phyloP scores from a whole-genome alignment of 2,797 vertebrate genomes.

The Cygnus olor region DNA sequence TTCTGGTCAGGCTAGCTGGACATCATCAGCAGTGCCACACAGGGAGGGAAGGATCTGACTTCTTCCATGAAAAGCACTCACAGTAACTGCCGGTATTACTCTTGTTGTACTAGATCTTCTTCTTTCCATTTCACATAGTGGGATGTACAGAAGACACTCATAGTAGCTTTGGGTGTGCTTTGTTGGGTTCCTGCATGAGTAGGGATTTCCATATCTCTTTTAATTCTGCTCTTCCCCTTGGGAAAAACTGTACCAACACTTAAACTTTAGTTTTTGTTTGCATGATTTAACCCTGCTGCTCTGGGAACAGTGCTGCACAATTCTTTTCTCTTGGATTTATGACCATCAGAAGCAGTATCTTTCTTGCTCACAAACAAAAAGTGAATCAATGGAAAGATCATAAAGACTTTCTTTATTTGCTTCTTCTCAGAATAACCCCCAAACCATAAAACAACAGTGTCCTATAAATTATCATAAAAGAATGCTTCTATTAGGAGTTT shows the following conservation, averaged over 20 bases:
- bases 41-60: neutral
- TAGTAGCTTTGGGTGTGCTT: neutral
- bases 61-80: neutral
- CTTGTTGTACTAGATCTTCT: neutral
- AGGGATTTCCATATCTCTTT: neutral
- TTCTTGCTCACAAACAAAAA: neutral
- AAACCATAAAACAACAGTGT: neutral
- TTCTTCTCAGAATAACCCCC: neutral
- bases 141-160: neutral
- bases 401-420: neutral
- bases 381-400: neutral
- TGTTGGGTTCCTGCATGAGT: rapidly evolving
- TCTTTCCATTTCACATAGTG: neutral
- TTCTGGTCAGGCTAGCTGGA: neutral
- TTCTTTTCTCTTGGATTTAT: neutral
- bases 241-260: neutral
- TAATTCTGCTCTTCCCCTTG: neutral
- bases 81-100: neutral
- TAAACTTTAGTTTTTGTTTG: neutral
- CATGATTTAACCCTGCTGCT: neutral
- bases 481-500: neutral
- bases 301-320: neutral
- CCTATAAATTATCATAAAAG: neutral
- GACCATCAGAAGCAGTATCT: neutral
- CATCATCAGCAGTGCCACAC: neutral